Percentiles rank a stretch among this genome's conserved stretches.
These are phyloP conservation scores for Drosophila maculinotata DNA, from an alignment of 2,888 invertebrate genomes.

Conservation along the genomic window DNA sequence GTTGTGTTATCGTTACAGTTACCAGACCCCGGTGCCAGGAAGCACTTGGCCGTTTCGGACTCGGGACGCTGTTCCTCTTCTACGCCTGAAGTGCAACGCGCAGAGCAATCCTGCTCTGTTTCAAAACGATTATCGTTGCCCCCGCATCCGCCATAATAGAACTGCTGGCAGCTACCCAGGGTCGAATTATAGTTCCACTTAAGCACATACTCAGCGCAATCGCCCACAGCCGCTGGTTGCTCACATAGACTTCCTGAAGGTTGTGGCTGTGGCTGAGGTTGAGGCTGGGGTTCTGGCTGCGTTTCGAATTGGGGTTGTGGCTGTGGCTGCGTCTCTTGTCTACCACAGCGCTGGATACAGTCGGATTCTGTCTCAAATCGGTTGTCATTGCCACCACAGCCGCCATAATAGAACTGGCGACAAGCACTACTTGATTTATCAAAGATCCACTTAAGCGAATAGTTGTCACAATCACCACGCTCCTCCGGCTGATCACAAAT, in stretches of 20 bases:
- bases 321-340: constrained; percentile 73
- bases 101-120: constrained; percentile 69
- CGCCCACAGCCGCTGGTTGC: constrained; percentile 89
- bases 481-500: constrained; percentile 90
- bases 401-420: constrained; percentile 93
- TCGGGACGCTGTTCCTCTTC: constrained; percentile 46
- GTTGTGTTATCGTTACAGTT: constrained; percentile 87
- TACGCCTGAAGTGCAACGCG: constrained; percentile 87
- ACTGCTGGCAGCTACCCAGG: constrained; percentile 89
- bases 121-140: constrained; percentile 96
- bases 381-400: constrained; percentile 96
- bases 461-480: constrained; percentile 91
- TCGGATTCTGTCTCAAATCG: constrained; percentile 90
- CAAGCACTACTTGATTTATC: constrained; percentile 91
- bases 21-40: constrained; percentile 88
- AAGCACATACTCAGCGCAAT: constrained; percentile 90
- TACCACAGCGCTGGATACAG: constrained; percentile 88
- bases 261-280: constrained; percentile 20
- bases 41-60: constrained; percentile 86
- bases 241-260: constrained; percentile 86
- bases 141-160: constrained; percentile 95
- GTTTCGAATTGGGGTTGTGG: constrained; percentile 12
- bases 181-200: constrained; percentile 91
- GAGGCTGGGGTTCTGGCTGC: constrained; percentile 8
- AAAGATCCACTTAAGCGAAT: constrained; percentile 92